Base-by-base conservation (phyloP, 1,140 invertebrate genomes). In the Arctopsyche grandis region DNA sequence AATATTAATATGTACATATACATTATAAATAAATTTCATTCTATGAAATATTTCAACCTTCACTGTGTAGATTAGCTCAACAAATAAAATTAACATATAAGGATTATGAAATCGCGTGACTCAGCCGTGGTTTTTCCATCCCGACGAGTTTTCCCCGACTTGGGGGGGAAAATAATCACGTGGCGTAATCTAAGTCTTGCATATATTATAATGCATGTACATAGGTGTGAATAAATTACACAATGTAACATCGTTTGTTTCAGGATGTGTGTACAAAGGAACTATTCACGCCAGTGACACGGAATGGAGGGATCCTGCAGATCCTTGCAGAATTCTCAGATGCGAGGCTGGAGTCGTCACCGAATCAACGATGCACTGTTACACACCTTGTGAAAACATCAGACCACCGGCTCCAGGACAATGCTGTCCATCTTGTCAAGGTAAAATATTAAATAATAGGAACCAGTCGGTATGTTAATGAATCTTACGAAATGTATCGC, bases 321-420 rank as follows among this genome's bases (percentile, higher is more conserved):
- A 95, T 83, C 92, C 94, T 0, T 97, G 95, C 84, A 88, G 87
- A 76, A 87, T 92, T 76, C 87, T 93, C 80, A 90, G 91, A 26
- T 97, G 96, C 86, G 91, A 94, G 84, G 95, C 94, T 19, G 95
- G 95, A 9, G 93, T 97, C 38, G 89, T 96, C 77, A 98, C 95
- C 0, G 91, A 94, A 83, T 94, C 94, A 0, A 88, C 89, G 71
- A 89, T 93, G 19, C 91, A 93, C 77, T 98, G 96, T 84, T 93
- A 96, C 84, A 92, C 92, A 10, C 93, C 94, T 0, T 97, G 96
- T 85, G 86, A 90, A 0, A 85, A 86, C 48, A 92, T 95, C 0
- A 87, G 91, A 44, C 91, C 93, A n/a, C 90, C 93, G 1, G 85
- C 86, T 12, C 90, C 91, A 14, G 93, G 95, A 43, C 91, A 94